Base-by-base conservation (phyloP, 2,797 vertebrate species). In the Garrulus glandarius region DNA sequence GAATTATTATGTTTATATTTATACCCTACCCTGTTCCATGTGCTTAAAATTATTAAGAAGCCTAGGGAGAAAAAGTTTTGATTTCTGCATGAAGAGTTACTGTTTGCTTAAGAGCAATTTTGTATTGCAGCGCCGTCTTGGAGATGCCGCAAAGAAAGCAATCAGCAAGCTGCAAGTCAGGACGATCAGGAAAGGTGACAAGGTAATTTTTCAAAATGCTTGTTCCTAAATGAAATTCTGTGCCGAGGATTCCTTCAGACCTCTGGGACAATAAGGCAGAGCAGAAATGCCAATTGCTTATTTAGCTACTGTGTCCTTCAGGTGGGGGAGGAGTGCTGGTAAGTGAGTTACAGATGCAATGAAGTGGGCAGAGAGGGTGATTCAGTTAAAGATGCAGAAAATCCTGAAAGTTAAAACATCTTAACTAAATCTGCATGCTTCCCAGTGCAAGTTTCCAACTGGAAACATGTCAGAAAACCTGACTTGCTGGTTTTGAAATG, bases 61-160 rank as follows among this genome's bases (percentile, higher is more conserved):
- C 41, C 15, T 53, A 59, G 74, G 63, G 80, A 69, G 75, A 53
- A 84, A 74, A 81, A 26, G n/a, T 80, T 56, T 56, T 89, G 36
- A 52, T 78, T 88, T 91, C 34, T 84, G 53, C 84, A 9, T 72
- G 43, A 65, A 82, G 69, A 75, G 50, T 10, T 36, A 37, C 24
- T 59, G 53, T 39, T 96, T 85, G 75, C 55, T 96, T 87, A 98
- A 84, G 16, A 92, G 65, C 22, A 60, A 94, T 93, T 96, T 95
- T 84, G 23, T 84, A 61, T 98, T 97, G 86, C 98, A 99, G 99
- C 99, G 99, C 94, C 99, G 99, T 64, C 98, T 99, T 61, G 99
- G 99, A 93, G 99, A 99, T 90, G 99, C 99, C 90, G 99, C 99
- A 56, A 99, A 99, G 98, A 99, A 99, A 97, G 99, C 99, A 71